Base-by-base conservation (phyloP, 2,113 vertebrate species). In the Aphyosemion australe region DNA sequence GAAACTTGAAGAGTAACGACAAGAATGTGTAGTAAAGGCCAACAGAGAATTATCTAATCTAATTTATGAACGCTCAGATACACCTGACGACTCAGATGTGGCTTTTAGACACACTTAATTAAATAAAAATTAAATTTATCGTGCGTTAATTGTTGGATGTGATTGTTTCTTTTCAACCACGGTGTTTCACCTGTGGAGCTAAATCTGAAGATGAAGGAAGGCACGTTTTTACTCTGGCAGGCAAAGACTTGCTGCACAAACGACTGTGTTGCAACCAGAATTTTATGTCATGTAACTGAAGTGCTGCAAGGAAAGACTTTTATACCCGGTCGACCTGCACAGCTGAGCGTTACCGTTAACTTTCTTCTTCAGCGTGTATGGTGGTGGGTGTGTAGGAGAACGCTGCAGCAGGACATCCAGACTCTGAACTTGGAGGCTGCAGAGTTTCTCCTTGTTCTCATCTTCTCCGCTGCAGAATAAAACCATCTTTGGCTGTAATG, bases 301-400 rank as follows among this genome's bases (percentile, higher is more conserved):
- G 16, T 2, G 2, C 8, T 0, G 21, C n/a, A 39, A 12, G 12
- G 4, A n/a, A 70, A 34, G 15, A 34, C 8, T 19, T 0, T 16
- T 11, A 16, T 13, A 32, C n/a, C 1, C 1, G 2, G 1, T 34
- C 6, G 45, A 61, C 0, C 65, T 21, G 52, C 34, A 26, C n/a
- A 6, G 1, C 45, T 58, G 16, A 37, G 14, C n/a, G 84, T 92
- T 79, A 95, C 95, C 94, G 0, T 94, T 93, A 77, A 96, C 94
- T 26, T 89, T 91, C 45, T 94, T 94, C 51, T 13, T 58, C 0
- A 86, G 88, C 6, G 65, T 49, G 61, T 79, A 82, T 0, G 37
- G 6, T 0, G 84, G 88, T 0, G 90, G 84, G 0, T 69, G 76
- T 1, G 55, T 90, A 1, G 92, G 86, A 0, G 85, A 74, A 0